Percentiles rank a stretch among this genome's conserved stretches.
Evolutionary conservation across 2,113 vertebrate genomes (phyloP).

Genomic region (Megaptera novaeangliae): DNA sequence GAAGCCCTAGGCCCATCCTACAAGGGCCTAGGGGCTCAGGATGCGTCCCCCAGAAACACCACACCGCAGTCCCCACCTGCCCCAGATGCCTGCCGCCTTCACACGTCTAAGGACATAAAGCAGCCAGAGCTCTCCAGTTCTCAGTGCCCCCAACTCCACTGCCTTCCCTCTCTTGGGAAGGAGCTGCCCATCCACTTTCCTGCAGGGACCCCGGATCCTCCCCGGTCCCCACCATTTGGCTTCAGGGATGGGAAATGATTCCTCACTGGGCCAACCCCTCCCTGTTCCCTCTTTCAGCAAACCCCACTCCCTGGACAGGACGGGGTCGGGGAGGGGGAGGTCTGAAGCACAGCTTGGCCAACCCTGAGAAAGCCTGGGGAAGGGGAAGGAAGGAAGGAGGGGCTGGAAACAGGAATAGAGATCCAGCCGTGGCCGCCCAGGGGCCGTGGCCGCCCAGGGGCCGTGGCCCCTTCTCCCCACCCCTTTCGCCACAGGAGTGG

Average conservation of each 20-base stretch:
- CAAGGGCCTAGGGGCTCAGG: neutral
- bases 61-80: too few species aligned
- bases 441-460: neutral
- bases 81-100: neutral
- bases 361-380: neutral
- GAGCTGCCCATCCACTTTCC: neutral
- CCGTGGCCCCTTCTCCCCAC: fast-evolving
- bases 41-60: neutral
- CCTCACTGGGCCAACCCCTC: neutral
- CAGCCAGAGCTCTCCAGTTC: neutral
- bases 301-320: neutral
- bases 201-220: neutral
- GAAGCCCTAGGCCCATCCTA: neutral
- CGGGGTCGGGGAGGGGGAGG: neutral
- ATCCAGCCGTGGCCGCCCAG: neutral
- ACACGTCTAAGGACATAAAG: neutral
- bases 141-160: neutral
- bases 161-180: neutral
- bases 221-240: neutral
- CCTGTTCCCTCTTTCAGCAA: neutral
- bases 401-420: neutral
- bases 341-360: neutral
- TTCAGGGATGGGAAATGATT: neutral
- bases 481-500: neutral
- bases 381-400: neutral